Evolutionary conservation across 2,113 vertebrate species (phyloP).

Genomic region (Tragelaphus strepsiceros): DNA sequence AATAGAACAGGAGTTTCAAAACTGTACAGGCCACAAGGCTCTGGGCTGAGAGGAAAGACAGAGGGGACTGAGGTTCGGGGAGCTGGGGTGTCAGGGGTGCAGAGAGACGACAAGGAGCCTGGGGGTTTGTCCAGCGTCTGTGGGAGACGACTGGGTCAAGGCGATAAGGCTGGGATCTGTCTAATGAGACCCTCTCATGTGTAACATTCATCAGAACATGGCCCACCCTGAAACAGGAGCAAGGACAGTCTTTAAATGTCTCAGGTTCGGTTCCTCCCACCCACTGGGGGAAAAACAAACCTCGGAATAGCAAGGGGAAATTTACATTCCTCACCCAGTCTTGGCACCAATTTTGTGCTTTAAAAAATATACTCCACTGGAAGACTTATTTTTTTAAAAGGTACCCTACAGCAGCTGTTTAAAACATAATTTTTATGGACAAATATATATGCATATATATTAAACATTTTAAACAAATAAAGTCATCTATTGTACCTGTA

Average conservation of each 20-base stretch:
- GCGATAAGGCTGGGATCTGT: conserved; percentile 44
- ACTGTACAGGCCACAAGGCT: conserved; percentile 81
- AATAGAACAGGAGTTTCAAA: conserved; percentile 84
- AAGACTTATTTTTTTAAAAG: conserved; percentile 73
- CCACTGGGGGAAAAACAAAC: not conserved
- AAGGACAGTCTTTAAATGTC: conserved; percentile 40
- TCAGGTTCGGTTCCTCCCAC: not conserved
- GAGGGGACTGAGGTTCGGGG: not conserved
- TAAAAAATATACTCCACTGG: conserved; percentile 80
- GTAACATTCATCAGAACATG: conserved; percentile 27
- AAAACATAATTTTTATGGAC: conserved; percentile 78
- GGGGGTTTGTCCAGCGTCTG: not conserved
- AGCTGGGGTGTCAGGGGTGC: not conserved
- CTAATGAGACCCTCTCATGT: conserved; percentile 44
- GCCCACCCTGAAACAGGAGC: conserved; percentile 49
- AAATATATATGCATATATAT: conserved; percentile 82
- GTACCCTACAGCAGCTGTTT: conserved; percentile 84
- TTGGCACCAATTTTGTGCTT: conserved; percentile 84
- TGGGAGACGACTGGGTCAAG: conserved; percentile 59
- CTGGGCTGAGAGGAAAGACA: not conserved
- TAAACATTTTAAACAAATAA: conserved; percentile 85
- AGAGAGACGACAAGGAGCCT: not conserved
- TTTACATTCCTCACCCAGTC: conserved; percentile 71
- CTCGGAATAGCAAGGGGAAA: not conserved
- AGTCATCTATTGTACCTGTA: conserved; percentile 84